Conservation (phyloP, 2,888 invertebrate species). For the Agriopis leucophaearia region DNA sequence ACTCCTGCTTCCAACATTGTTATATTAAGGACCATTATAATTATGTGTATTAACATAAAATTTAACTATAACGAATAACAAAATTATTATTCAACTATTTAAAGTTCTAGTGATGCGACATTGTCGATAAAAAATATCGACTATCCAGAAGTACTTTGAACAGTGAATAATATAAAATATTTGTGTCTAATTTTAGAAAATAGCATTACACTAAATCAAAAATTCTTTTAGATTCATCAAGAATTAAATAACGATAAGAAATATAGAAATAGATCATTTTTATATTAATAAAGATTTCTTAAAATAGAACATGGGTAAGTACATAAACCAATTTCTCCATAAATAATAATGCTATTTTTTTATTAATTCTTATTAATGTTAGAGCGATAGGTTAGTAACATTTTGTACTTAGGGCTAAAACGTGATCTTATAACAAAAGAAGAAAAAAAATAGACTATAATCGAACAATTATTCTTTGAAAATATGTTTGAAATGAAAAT, state of each 20-base stretch:
- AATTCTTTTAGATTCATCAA: constrained; percentile 63
- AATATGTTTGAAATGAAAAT: constrained; percentile 61
- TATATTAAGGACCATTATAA: constrained; percentile 79
- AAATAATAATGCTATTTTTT: constrained; percentile 61
- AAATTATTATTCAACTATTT: constrained; percentile 45
- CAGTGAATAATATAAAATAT: constrained; percentile 35
- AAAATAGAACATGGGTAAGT: constrained; percentile 73
- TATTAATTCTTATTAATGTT: constrained; percentile 64
- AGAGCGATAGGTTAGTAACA: constrained; percentile 74
- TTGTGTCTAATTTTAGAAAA: constrained; percentile 32
- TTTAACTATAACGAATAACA: constrained; percentile 58
- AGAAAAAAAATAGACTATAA: constrained; percentile 54
- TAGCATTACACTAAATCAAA: constrained; percentile 47
- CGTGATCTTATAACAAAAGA: constrained; percentile 66
- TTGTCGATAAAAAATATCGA: constrained; percentile 39
- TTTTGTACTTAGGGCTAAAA: constrained; percentile 79
- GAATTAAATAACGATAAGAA: constrained; percentile 53
- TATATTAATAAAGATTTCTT: constrained; percentile 60
- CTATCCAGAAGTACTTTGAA: constrained; percentile 14
- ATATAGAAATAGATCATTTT: constrained; percentile 62
- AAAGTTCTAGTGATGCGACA: constrained; percentile 43
- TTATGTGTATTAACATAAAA: constrained; percentile 54
- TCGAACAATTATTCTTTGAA: constrained; percentile 57
- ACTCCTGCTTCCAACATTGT: constrained; percentile 70
- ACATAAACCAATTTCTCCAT: constrained; percentile 78